Conservation (phyloP, 1,140 invertebrate genomes). For the Drosophila sucinea region DNA sequence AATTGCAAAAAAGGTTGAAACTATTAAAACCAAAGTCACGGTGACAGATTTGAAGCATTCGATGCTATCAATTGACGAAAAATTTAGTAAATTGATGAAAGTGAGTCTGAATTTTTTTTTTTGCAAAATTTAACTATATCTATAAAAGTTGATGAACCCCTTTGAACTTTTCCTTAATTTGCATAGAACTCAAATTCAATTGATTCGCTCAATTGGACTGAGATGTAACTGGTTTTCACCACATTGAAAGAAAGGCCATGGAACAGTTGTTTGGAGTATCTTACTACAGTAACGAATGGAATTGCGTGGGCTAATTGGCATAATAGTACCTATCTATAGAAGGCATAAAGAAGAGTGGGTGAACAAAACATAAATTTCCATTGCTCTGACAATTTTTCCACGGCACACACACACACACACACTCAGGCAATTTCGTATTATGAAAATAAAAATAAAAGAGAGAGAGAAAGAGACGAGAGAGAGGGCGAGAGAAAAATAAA, state of each 20-base stretch:
- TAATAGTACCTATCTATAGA: slow-evolving; percentile 36
- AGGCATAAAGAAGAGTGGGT: slow-evolving; percentile 9
- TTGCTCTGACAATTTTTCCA: slow-evolving; percentile 17
- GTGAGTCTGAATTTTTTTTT: background rate
- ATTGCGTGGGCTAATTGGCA: slow-evolving; percentile 57
- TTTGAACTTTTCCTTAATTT: slow-evolving; percentile 16
- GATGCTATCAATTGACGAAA: background rate
- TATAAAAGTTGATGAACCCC: slow-evolving; percentile 2
- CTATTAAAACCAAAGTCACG: slow-evolving; percentile 10
- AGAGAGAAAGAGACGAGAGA: slow-evolving; percentile 31
- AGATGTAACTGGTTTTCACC: slow-evolving; percentile 23
- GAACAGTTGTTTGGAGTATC: slow-evolving; percentile 43
- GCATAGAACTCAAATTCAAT: slow-evolving; percentile 18
- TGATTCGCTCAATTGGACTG: slow-evolving; percentile 37
- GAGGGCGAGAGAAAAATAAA: background rate
- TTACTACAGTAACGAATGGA: background rate
- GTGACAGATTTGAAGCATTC: slow-evolving; percentile 14
- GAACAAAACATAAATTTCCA: slow-evolving; percentile 38
- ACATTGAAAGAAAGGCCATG: background rate
- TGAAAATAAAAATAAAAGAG: slow-evolving; percentile 46
- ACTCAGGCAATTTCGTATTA: background rate
- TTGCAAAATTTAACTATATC: background rate
- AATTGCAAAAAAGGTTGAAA: slow-evolving; percentile 8
- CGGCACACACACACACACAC: slow-evolving; percentile 9
- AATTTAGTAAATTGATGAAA: background rate